A percentile compares a stretch with the other conserved stretches of the same genome.
These are phyloP conservation scores for Euglossa dilemma DNA, from an alignment of 1,140 invertebrate genomes.

Conservation along the genomic window DNA sequence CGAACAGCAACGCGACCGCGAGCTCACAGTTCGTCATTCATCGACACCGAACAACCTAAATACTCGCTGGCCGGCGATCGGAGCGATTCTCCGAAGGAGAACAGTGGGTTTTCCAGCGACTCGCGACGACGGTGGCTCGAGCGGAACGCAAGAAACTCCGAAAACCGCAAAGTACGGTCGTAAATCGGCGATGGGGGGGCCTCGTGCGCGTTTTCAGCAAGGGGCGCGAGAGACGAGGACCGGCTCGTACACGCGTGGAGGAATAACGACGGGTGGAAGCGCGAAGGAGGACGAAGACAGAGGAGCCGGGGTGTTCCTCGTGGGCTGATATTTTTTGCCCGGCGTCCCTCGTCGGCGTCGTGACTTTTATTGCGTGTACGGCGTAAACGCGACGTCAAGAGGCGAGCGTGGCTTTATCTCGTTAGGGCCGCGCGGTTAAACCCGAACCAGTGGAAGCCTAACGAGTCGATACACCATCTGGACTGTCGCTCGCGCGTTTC, in stretches of 20 bases:
- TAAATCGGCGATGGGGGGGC: constrained; percentile 63
- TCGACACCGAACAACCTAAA: neutral
- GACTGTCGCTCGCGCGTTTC: constrained; percentile 10
- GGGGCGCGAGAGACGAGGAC: constrained; percentile 35
- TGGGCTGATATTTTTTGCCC: constrained; percentile 63
- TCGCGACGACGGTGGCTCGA: constrained; percentile 5
- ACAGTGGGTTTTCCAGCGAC: neutral
- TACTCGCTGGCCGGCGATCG: neutral
- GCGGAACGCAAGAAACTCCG: constrained; percentile 68
- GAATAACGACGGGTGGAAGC: neutral
- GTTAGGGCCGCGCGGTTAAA: constrained; percentile 51
- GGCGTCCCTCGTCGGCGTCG: constrained; percentile 62
- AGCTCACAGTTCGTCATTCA: too few species aligned
- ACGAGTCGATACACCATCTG: constrained; percentile 56
- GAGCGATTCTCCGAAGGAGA: neutral
- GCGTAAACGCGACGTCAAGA: constrained; percentile 65
- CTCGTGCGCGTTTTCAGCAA: constrained; percentile 58
- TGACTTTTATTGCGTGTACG: constrained; percentile 77
- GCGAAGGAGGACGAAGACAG: neutral
- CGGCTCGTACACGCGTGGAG: neutral
- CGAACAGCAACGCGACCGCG: too few species aligned
- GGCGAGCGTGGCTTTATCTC: constrained; percentile 60
- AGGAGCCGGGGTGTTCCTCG: constrained; percentile 22
- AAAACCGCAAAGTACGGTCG: constrained; percentile 78
- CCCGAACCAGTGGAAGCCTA: constrained; percentile 37